Percentiles rank a stretch among this genome's conserved stretches.
These are phyloP conservation scores for Diuraphis noxia DNA, from an alignment of 1,140 invertebrate genomes.

Conservation along the genomic window DNA sequence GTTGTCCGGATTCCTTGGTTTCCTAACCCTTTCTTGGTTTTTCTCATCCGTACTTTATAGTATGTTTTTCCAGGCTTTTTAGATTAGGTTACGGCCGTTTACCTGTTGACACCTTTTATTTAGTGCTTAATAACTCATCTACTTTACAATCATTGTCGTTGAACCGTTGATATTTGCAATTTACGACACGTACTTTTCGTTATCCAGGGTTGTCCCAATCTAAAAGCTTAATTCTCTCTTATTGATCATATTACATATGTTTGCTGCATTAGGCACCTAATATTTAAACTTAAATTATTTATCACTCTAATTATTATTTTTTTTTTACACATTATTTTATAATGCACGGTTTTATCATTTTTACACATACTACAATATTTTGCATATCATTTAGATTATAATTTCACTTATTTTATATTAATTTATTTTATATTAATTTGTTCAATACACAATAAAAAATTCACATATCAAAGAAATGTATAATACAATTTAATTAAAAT, in stretches of 20 bases:
- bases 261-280: accelerated
- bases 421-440: no score
- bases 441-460: background rate
- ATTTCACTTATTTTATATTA: background rate
- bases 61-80: background rate
- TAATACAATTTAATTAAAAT: background rate
- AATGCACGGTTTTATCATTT: background rate
- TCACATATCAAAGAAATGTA: background rate
- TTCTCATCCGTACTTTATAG: background rate
- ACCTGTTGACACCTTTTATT: background rate
- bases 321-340: background rate
- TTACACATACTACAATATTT: background rate
- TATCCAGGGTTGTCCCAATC: background rate
- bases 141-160: background rate
- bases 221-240: background rate
- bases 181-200: background rate
- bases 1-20: background rate
- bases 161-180: background rate
- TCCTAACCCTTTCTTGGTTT: background rate
- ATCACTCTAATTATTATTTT: background rate
- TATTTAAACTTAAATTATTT: no score
- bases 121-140: background rate
- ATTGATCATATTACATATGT: background rate
- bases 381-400: background rate
- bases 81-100: background rate